phyloP scores from a whole-genome alignment of 53 echinoderm and acorn worm genomes.

The Astropecten irregularis region DNA sequence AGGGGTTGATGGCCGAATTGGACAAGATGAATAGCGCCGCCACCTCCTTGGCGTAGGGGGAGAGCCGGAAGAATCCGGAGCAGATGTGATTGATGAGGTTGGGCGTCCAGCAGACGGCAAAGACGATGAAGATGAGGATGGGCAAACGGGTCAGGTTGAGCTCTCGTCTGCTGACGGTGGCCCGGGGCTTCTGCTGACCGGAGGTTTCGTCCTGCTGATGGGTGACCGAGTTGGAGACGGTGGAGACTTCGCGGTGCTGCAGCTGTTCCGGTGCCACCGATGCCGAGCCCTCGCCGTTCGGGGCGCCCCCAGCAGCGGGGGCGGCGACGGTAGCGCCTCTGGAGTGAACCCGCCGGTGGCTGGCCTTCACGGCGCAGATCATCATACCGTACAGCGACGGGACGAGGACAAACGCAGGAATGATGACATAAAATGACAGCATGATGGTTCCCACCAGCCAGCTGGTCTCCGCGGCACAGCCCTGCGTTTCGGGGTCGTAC shows the following conservation, averaged over 20 bases:
- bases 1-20: slow-evolving; percentile 55
- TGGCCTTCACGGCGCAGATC: slow-evolving; percentile 23
- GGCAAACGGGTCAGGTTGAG: slow-evolving; percentile 33
- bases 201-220: too few species aligned
- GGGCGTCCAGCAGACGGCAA: slow-evolving; percentile 51
- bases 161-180: slow-evolving; percentile 43
- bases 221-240: slow-evolving; percentile 10
- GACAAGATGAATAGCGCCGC: slow-evolving; percentile 21
- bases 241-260: background rate
- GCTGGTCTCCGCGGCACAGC: background rate
- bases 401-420: slow-evolving; percentile 38
- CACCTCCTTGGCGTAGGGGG: background rate
- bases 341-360: slow-evolving; percentile 47
- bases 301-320: too few species aligned
- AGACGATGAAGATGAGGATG: slow-evolving; percentile 47
- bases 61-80: background rate
- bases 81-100: background rate
- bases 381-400: slow-evolving; percentile 40
- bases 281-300: too few species aligned
- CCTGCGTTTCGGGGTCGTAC: background rate
- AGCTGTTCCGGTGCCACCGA: background rate
- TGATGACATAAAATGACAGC: slow-evolving; percentile 31
- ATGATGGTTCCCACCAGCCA: background rate
- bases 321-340: too few species aligned
- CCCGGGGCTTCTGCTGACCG: too few species aligned